phyloP scores from a whole-genome alignment of 2,113 vertebrate species.

The Aldabrachelys gigantea region DNA sequence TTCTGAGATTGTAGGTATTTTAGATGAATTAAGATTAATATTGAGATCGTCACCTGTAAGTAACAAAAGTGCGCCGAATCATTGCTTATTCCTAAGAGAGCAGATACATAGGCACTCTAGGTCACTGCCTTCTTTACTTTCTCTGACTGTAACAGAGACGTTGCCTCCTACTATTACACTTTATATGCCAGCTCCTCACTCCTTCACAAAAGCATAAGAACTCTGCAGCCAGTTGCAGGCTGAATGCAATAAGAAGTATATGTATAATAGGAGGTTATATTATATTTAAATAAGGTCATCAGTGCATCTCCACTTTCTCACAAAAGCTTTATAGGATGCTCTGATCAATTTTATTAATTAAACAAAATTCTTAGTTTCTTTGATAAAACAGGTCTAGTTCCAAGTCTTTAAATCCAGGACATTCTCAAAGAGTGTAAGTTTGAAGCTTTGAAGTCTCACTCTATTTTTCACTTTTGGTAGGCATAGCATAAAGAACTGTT shows the following conservation, averaged over 20 bases:
- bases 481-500: neutral
- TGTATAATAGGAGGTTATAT: neutral
- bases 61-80: neutral
- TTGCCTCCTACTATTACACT: neutral
- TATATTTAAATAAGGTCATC: neutral
- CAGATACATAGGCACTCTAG: neutral
- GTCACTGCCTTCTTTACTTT: neutral
- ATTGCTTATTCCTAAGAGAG: neutral
- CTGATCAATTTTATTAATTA: conserved; percentile 34
- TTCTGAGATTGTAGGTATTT: neutral
- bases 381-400: neutral
- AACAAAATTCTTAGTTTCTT: neutral
- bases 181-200: neutral
- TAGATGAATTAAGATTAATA: neutral
- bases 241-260: neutral
- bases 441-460: neutral
- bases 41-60: neutral
- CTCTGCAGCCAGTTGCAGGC: neutral
- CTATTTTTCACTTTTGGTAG: neutral
- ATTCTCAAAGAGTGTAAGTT: neutral
- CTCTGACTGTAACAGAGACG: neutral
- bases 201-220: neutral
- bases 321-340: neutral
- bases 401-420: neutral
- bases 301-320: neutral